A percentile compares a stretch with the other conserved stretches of the same genome.
Conservation (phyloP, 1,140 invertebrate species). For the Caenorhabditis remanei region DNA sequence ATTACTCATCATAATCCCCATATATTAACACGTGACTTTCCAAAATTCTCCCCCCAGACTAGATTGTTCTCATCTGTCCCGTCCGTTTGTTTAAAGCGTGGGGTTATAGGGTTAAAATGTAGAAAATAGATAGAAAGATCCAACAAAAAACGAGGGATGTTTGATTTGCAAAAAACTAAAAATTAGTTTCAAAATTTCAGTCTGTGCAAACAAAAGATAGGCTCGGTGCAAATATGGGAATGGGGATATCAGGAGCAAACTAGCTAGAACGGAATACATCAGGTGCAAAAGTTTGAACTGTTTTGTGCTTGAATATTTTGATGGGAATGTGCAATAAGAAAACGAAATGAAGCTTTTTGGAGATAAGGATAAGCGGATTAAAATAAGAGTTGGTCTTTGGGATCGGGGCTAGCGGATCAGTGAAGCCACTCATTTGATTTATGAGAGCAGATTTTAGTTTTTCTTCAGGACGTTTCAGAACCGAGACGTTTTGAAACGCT, state of each 20-base stretch:
- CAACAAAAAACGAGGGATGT: neutral
- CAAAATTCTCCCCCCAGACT: neutral
- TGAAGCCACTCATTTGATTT: too few species aligned
- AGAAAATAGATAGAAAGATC: neutral
- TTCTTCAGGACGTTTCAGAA: too few species aligned
- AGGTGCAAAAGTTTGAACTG: constrained; percentile 13
- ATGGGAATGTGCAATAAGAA: neutral
- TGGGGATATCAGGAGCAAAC: neutral
- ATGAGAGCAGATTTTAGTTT: too few species aligned
- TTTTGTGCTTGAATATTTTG: neutral
- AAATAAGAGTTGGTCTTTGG: too few species aligned
- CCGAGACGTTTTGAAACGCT: too few species aligned
- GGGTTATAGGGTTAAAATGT: neutral
- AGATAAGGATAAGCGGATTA: too few species aligned
- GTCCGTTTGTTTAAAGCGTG: constrained; percentile 6
- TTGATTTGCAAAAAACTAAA: neutral
- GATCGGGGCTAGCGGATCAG: too few species aligned
- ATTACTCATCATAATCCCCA: too few species aligned
- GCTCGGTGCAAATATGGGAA: neutral
- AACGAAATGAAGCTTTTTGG: too few species aligned
- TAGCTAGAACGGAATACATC: constrained; percentile 41
- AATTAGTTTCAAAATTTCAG: constrained; percentile 32
- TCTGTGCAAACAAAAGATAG: constrained; percentile 26
- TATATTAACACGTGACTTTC: too few species aligned
- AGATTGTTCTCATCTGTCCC: neutral